Evolutionary conservation across 1,140 invertebrate genomes (phyloP).

Genomic region (Aphelinus certus): DNA sequence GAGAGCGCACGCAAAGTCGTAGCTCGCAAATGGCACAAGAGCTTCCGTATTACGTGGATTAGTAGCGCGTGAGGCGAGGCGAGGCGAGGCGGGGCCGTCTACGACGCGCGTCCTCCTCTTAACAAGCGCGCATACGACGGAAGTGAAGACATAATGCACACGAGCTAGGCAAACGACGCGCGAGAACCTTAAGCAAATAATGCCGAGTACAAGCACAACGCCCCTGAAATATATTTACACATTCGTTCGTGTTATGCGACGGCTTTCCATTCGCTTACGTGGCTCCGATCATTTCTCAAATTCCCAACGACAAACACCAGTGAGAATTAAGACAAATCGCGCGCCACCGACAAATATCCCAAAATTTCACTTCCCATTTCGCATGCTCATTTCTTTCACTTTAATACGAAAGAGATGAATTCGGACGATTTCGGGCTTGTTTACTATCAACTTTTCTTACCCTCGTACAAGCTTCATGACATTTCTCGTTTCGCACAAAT

Average conservation of each 20-base stretch:
- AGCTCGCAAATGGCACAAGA: conserved; percentile 37
- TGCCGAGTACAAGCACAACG: conserved; percentile 55
- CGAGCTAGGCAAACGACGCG: conserved; percentile 54
- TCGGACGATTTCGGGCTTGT: too few species aligned
- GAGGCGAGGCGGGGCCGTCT: not conserved
- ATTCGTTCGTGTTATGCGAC: conserved; percentile 61
- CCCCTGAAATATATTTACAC: conserved; percentile 54
- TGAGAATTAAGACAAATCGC: too few species aligned
- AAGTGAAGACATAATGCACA: conserved; percentile 33
- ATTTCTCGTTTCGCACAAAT: too few species aligned
- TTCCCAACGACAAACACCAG: too few species aligned
- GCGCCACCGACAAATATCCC: too few species aligned
- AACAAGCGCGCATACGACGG: conserved; percentile 19
- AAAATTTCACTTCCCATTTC: too few species aligned
- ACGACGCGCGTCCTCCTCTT: conserved; percentile 17
- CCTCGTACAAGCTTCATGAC: too few species aligned
- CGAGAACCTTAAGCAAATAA: conserved; percentile 61
- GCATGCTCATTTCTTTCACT: too few species aligned
- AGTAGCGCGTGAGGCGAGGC: conserved; percentile 1
- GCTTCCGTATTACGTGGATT: conserved; percentile 33
- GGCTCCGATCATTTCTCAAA: conserved; percentile 2
- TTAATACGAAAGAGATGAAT: too few species aligned
- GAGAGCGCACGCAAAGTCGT: conserved; percentile 17
- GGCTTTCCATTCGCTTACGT: not conserved
- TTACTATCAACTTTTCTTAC: too few species aligned